Evolutionary conservation across 2,888 invertebrate species (phyloP).

Genomic region (Acholoe squamosa): DNA sequence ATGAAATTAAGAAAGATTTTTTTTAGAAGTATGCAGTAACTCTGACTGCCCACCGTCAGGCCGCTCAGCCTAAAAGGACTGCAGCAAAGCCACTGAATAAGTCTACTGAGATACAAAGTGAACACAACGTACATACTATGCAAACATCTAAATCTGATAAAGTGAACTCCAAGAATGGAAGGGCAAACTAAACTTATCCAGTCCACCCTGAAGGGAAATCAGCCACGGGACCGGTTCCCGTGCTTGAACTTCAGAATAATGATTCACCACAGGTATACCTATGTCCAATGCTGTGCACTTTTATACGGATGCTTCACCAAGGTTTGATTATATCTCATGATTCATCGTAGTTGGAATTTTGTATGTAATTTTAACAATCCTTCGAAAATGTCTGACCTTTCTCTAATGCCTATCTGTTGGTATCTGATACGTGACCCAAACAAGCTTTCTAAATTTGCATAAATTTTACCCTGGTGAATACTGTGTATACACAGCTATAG

Average conservation of each 20-base stretch:
- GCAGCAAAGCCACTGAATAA: background rate
- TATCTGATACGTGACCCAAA: too few relatives aligned
- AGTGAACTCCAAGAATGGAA: background rate
- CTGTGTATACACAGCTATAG: too few relatives aligned
- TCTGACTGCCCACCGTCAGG: too few relatives aligned
- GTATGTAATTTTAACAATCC: too few relatives aligned
- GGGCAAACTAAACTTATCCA: background rate
- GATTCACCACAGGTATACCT: background rate
- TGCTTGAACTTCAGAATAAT: background rate
- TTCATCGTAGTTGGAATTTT: too few relatives aligned
- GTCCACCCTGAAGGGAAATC: background rate
- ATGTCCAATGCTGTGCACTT: background rate
- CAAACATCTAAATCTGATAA: background rate
- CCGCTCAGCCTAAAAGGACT: background rate
- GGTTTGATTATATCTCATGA: too few relatives aligned
- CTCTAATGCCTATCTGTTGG: too few relatives aligned
- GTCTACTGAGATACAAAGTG: background rate
- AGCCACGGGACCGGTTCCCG: background rate
- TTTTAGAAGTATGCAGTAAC: too few relatives aligned
- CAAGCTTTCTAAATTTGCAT: too few relatives aligned
- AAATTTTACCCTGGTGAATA: too few relatives aligned
- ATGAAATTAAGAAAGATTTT: too few relatives aligned
- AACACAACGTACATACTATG: background rate
- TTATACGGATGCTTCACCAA: background rate
- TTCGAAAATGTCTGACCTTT: too few relatives aligned